Evolutionary conservation across 2,888 invertebrate genomes (phyloP), one percentile per base, ranked within the genome.

Genomic region (Drosophila fulvimacula): DNA sequence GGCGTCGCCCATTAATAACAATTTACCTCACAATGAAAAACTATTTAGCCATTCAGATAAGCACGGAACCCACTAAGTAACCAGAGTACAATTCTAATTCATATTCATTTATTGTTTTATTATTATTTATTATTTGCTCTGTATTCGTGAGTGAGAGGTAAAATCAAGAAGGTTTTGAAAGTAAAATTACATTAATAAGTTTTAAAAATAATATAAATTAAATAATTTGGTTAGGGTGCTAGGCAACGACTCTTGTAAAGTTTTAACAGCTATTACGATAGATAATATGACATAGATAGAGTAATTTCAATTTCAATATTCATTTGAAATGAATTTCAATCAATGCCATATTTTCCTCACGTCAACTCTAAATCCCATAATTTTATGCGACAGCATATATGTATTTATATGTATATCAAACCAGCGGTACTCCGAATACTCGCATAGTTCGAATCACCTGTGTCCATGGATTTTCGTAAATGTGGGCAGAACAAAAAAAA

Each of bases 1-100:
- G 62, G 46, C 61, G 60, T 46, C 21, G 51, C 34, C 61, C 78
- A 81, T 81, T 78, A 81, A 77, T 81, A 81, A 77, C 81, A 77
- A 81, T 77, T 36, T 46, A 46, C 32, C 15, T n/a, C 11, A 41
- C 51, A 39, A 30, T 49, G 32, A 46, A 61, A 48, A 68, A 65
- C 73, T 81, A 77, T 77, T 72, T 38, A 39, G 24, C 36, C 49
- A 72, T 38, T 38, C 52, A 24, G 34, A 51, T 51, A 32, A 48
- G 36, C 57, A 61, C 13, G 42, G 34, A 57, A 30, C 49, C 30
- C 32, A 39, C 32, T 3, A 34, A 49, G 13, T 9, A 34, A 7
- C 19, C 19, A 19, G 7, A 53, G 9, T n/a, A 15, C n/a, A 21
- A 55, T 13, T 15, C 49, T 27, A 21, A 52, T 57, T 63, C 42